A percentile compares a stretch with the other conserved stretches of the same genome.
Conservation (phyloP, 1,140 invertebrate species). For the Magallana gigas region DNA sequence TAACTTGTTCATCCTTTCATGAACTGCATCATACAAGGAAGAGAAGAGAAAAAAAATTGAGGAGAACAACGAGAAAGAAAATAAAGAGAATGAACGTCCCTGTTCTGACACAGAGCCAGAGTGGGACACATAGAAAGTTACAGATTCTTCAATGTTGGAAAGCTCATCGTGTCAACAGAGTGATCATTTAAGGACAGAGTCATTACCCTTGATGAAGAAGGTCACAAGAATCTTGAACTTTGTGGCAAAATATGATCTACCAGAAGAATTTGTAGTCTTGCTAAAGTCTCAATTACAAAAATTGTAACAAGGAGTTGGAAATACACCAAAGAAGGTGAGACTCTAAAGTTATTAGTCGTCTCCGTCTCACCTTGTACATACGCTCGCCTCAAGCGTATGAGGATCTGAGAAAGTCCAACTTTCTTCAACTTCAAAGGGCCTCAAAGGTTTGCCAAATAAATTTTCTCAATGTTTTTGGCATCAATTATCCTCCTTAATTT, state of each 20-base stretch:
- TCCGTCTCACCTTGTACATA: constrained; percentile 36
- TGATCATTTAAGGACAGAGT: neutral
- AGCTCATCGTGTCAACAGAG: too few relatives aligned
- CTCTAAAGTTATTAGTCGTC: constrained; percentile 47
- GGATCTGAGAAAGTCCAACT: constrained; percentile 39
- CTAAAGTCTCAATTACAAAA: constrained; percentile 38
- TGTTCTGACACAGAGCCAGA: neutral
- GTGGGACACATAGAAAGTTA: neutral
- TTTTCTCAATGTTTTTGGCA: too few relatives aligned
- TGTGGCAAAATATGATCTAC: neutral
- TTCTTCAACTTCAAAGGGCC: neutral
- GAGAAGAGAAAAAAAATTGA: neutral
- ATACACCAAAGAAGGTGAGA: constrained; percentile 32
- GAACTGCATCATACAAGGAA: neutral
- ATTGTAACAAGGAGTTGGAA: constrained; percentile 39
- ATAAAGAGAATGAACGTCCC: neutral
- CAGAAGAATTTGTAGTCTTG: constrained; percentile 38
- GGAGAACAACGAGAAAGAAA: neutral
- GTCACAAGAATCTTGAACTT: neutral
- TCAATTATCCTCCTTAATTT: too few relatives aligned
- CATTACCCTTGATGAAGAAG: constrained; percentile 1
- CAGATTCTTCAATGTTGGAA: neutral
- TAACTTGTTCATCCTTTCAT: neutral
- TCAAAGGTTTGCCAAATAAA: too few relatives aligned
- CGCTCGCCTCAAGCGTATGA: constrained; percentile 35